Conservation (phyloP, 1,140 invertebrate species). For the Fopius arisanus region DNA sequence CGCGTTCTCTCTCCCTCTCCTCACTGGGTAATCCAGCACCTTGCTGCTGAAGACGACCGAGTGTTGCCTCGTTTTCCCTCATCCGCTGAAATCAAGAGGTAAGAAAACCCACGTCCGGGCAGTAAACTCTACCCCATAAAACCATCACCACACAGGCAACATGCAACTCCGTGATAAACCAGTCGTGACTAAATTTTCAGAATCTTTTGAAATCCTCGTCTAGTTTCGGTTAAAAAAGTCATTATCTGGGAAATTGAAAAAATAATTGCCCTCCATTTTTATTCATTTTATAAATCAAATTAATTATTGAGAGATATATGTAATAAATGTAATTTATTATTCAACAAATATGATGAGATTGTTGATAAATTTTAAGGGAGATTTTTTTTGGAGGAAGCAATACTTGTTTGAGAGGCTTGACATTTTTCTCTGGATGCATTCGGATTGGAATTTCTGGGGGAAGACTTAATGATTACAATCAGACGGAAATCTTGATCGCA, state of each 20-base stretch:
- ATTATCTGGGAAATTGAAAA: no score
- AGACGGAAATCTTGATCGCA: neutral
- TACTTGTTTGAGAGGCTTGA: no score
- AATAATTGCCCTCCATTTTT: no score
- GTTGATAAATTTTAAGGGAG: no score
- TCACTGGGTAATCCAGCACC: conserved; percentile 53
- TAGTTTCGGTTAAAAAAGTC: no score
- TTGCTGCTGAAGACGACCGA: conserved; percentile 68
- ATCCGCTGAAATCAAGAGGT: conserved; percentile 70
- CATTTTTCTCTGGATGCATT: neutral
- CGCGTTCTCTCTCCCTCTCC: conserved; percentile 81
- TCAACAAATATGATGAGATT: no score
- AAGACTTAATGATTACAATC: neutral
- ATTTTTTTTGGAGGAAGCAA: no score
- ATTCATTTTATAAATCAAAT: no score
- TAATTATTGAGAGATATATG: no score
- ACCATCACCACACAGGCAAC: conserved; percentile 25
- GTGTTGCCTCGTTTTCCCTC: conserved; percentile 76
- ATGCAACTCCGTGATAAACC: neutral
- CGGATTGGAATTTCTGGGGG: neutral
- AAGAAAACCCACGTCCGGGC: conserved; percentile 68
- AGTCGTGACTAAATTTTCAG: neutral
- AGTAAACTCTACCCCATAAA: conserved; percentile 55
- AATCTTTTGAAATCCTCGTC: no score
- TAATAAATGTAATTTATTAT: no score